Evolutionary conservation across 1,140 invertebrate genomes (phyloP).

Genomic region (Drosophila ficusphila): DNA sequence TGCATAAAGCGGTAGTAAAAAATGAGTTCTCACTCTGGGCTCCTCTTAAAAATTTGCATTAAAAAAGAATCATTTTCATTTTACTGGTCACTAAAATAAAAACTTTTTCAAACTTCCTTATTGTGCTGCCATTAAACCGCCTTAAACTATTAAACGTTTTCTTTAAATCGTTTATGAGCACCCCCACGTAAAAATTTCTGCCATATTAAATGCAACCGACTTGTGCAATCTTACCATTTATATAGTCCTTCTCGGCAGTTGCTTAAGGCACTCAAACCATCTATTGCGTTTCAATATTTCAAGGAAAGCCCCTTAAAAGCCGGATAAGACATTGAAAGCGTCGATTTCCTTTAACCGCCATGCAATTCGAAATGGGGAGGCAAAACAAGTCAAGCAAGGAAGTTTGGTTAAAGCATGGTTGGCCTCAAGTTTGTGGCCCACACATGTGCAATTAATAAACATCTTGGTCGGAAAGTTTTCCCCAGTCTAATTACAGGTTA

Average conservation of each 20-base stretch:
- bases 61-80: not conserved
- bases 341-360: conserved; percentile 1
- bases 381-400: not conserved
- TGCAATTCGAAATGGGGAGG: conserved; percentile 7
- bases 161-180: conserved; percentile 21
- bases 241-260: not conserved
- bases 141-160: conserved; percentile 10
- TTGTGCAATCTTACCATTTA: conserved; percentile 21
- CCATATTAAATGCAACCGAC: conserved; percentile 9
- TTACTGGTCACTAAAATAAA: not conserved
- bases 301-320: conserved; percentile 7
- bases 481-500: conserved; percentile 38
- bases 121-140: conserved; percentile 12
- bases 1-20: not conserved
- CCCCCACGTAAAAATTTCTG: not conserved
- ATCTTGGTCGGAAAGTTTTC: conserved; percentile 18
- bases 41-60: conserved; percentile 6
- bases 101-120: conserved; percentile 7
- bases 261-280: not conserved
- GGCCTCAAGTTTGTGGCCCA: conserved; percentile 1
- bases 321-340: conserved; percentile 2
- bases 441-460: conserved; percentile 31
- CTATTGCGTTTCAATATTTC: conserved; percentile 3
- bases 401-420: conserved; percentile 2
- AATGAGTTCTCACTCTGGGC: not conserved